phyloP scores from a whole-genome alignment of 2,797 vertebrate species.

The Esox lucius region DNA sequence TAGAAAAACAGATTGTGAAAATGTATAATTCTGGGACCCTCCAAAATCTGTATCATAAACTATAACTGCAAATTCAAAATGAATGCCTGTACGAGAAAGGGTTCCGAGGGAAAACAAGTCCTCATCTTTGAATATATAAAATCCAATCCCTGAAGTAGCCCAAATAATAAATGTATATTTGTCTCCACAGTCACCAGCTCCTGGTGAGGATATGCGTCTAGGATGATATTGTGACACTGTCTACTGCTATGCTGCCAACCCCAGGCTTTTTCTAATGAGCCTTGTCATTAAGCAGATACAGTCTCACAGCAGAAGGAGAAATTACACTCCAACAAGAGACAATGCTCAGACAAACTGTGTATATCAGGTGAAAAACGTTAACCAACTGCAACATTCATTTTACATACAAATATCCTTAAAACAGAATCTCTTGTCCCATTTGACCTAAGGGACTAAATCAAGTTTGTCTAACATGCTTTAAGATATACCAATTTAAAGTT shows the following conservation, averaged over 20 bases:
- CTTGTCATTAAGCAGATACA: slow-evolving; percentile 42
- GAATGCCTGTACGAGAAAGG: not conserved
- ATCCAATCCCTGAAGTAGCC: not conserved
- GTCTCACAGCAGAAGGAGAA: slow-evolving; percentile 40
- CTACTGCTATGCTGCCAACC: slow-evolving; percentile 5
- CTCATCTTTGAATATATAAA: not conserved
- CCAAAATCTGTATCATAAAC: too few species aligned
- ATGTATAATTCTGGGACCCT: too few species aligned
- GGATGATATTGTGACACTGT: slow-evolving; percentile 17
- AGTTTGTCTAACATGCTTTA: too few species aligned
- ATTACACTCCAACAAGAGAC: slow-evolving; percentile 38
- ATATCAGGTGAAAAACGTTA: slow-evolving; percentile 25
- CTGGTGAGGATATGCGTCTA: slow-evolving; percentile 13
- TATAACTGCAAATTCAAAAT: not conserved
- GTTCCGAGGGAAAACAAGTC: not conserved
- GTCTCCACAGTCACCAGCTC: not conserved
- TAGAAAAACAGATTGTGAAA: too few species aligned
- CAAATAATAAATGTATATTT: slow-evolving; percentile 4
- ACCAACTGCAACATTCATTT: too few species aligned
- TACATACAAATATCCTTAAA: too few species aligned
- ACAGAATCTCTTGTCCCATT: too few species aligned
- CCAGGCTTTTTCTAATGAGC: slow-evolving; percentile 30
- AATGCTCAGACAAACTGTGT: slow-evolving; percentile 29
- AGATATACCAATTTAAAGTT: too few species aligned
- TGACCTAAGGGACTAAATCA: too few species aligned